Base-by-base conservation (phyloP, 1,140 invertebrate genomes). In the Drosophila grimshawi region DNA sequence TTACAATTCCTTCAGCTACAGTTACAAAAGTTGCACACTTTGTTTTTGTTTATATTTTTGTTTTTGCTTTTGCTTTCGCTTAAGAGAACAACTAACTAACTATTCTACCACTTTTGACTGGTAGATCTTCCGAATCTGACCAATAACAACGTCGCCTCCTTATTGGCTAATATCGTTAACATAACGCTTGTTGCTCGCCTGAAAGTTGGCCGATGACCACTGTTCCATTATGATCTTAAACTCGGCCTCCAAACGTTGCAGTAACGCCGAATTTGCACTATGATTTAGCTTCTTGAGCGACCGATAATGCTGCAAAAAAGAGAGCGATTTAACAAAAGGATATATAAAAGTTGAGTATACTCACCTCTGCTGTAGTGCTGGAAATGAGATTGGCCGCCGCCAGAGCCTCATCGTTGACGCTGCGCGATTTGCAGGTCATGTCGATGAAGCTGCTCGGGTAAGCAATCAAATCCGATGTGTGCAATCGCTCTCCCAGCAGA, bases 211-310 rank as follows among this genome's bases (percentile, higher is more conserved):
- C n/a, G 94, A 94, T 63, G 93, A 93, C 95, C 95, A 96, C 68
- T 95, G 95, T 46, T 95, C 93, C 7, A 94, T 91, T 29, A 96
- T 92, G 8, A 94, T 91, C 64, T 94, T 93, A 4, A 93, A 93
- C 92, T 96, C 95, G 2, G 93, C 93, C 43, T 95, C 94, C 43
- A 96, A 82, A 32, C 93, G 93, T 5, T 93, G 91, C 30, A 95
- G 72, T 93, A 94, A 63, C 92, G 86, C 43, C 93, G 93, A n/a
- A 94, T 64, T 95, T 81, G 49, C 93, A 91, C 90, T 95, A 94
- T 64, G 94, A 93, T 92, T 94, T 27, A 80, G 41, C 93, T 94
- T 95, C 67, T 92, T 91, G 19, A 90, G 45, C 3, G 43, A 33
- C 6, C 79, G 70, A 86, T 86, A 92, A 5, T 80, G 76, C 91